Percentiles rank a stretch among this genome's conserved stretches.
Conservation (phyloP, 2,888 invertebrate genomes). For the Pyralis farinalis region DNA sequence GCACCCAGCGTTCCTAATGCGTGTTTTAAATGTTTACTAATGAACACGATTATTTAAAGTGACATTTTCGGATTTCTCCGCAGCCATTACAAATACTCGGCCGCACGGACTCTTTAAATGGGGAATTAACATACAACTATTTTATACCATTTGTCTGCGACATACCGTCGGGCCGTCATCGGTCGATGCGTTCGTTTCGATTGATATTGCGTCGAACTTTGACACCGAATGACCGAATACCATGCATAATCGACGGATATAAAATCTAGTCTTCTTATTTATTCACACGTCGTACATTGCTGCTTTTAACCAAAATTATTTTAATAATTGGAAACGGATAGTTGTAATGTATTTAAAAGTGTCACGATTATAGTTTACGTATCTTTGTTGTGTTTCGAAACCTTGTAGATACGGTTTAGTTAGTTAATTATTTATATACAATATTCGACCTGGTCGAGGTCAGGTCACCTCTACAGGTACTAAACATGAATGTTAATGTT, state of each 20-base stretch:
- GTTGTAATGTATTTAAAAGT: no score
- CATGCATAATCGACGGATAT: neutral
- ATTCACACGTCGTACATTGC: neutral
- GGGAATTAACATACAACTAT: constrained; percentile 18
- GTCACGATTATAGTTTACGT: no score
- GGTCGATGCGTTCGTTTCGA: constrained; percentile 23
- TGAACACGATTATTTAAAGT: constrained; percentile 79
- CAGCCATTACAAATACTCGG: constrained; percentile 42
- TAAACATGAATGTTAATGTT: constrained; percentile 9
- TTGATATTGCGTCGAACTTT: constrained; percentile 31
- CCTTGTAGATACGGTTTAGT: neutral
- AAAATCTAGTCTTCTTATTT: neutral
- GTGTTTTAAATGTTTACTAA: constrained; percentile 79
- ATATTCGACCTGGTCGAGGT: constrained; percentile 3
- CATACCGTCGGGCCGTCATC: constrained; percentile 29
- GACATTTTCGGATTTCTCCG: constrained; percentile 74
- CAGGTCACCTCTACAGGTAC: neutral
- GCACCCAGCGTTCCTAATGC: constrained; percentile 74
- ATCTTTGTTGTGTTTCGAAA: neutral
- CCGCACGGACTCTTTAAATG: constrained; percentile 17
- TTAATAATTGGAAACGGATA: no score
- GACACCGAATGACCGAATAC: constrained; percentile 22
- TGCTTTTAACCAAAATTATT: neutral
- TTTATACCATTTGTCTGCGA: constrained; percentile 20
- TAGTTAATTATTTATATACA: constrained; percentile 6